Evolutionary conservation across 2,113 vertebrate species (phyloP).

Genomic region (Hippolais icterina): DNA sequence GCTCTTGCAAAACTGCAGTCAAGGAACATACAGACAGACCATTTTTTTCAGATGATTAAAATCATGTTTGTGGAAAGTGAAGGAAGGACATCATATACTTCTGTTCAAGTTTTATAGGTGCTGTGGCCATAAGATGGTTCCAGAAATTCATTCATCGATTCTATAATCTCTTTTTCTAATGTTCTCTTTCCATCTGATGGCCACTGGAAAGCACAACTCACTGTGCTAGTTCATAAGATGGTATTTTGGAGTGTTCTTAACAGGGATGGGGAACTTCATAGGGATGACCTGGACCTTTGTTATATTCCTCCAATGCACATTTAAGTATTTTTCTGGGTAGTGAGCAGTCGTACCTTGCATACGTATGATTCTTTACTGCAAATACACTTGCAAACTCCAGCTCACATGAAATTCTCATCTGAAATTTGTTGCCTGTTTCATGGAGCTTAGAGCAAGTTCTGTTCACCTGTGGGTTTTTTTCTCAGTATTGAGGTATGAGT

Average conservation of each 20-base stretch:
- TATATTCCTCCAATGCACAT: background rate
- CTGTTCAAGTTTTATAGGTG: background rate
- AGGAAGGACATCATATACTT: background rate
- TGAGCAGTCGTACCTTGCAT: background rate
- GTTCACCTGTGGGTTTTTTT: conserved; percentile 19
- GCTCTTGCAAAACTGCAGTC: background rate
- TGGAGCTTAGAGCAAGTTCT: background rate
- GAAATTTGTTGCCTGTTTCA: background rate
- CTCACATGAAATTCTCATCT: background rate
- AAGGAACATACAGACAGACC: background rate
- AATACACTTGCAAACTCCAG: background rate
- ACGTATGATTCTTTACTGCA: background rate
- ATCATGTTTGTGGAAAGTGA: background rate
- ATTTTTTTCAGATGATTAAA: background rate
- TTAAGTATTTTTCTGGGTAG: background rate
- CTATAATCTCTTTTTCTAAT: conserved; percentile 48
- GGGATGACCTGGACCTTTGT: background rate
- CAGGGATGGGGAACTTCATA: background rate
- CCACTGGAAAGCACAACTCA: conserved; percentile 38
- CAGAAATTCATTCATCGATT: conserved; percentile 8
- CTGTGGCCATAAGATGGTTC: background rate
- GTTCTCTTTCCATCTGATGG: background rate
- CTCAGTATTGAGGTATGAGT: background rate
- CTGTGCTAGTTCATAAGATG: conserved; percentile 23
- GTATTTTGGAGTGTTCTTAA: background rate